Base-by-base conservation (phyloP, 2,113 vertebrate species). In the Chloropsis cyanopogon region DNA sequence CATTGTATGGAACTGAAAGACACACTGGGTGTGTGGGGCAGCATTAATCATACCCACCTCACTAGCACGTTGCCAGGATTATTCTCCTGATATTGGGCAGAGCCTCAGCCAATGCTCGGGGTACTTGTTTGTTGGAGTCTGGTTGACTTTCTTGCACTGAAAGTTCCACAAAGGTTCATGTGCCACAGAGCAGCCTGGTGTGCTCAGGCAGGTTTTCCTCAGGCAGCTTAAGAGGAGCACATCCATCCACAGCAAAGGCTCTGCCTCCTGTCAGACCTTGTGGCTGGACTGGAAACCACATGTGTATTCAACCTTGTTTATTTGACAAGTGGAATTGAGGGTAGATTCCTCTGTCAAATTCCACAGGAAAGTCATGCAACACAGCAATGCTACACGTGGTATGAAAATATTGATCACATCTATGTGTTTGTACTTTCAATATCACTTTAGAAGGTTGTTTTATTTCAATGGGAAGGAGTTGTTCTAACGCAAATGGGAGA, bases 351-450 rank as follows among this genome's bases (percentile, higher is more conserved):
- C 37, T 75, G 39, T 39, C 63, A 71, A 71, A 86, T 64, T 70
- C 23, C 57, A 31, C 31, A 6, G 13, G 16, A 86, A 66, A 60
- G 25, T 37, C 20, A 37, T 60, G 42, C 8, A 52, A 10, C 0
- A 0, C 8, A n/a, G 37, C 42, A 37, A 29, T 57, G 25, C 31
- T 57, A 13, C 17, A 53, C 1, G 0, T 29, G 31, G 13, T 41
- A 53, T 25, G 26, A 63, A 50, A 72, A 42, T 39, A 57, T 19
- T 65, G 35, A 21, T 35, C 33, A 56, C 6, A 15, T 79, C 78
- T 68, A 10, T 37, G 22, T 44, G 6, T 69, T 90, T 42, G 4
- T 80, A 26, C 6, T 76, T 90, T 44, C 65, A 22, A 26, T 59
- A 28, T 29, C 7, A n/a, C 56, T 73, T 65, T 33, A 41, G 31